Percentiles rank a stretch among this genome's conserved stretches.
These are phyloP conservation scores for Penaeus chinensis DNA, from an alignment of 1,140 invertebrate species.

Conservation along the genomic window DNA sequence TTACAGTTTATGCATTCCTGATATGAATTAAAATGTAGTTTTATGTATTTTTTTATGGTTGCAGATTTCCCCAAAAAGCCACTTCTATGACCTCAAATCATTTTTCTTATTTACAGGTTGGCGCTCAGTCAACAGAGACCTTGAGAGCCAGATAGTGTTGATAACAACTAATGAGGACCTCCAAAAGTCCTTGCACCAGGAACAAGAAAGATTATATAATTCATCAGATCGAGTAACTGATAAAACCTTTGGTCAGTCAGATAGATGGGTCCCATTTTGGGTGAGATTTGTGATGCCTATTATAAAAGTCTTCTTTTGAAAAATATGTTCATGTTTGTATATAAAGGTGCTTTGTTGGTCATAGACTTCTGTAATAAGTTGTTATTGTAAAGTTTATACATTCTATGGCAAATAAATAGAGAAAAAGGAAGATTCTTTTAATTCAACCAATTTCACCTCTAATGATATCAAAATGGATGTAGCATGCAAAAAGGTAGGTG, in stretches of 20 bases:
- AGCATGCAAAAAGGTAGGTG: background rate
- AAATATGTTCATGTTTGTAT: background rate
- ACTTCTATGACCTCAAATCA: no score
- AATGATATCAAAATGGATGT: background rate
- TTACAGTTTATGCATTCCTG: no score
- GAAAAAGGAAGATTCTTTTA: no score
- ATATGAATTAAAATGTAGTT: no score
- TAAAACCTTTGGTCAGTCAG: slow-evolving; percentile 67
- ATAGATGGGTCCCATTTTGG: slow-evolving; percentile 71
- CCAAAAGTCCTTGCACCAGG: slow-evolving; percentile 69
- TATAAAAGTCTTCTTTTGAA: slow-evolving; percentile 70
- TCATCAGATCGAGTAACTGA: slow-evolving; percentile 68
- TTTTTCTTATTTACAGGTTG: slow-evolving; percentile 69
- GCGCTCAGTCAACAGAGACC: slow-evolving; percentile 87
- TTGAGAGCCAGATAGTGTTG: slow-evolving; percentile 92
- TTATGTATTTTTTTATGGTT: no score
- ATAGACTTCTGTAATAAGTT: background rate
- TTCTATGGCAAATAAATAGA: no score
- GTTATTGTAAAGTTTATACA: background rate
- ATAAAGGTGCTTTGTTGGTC: slow-evolving; percentile 2
- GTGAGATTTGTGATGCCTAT: slow-evolving; percentile 69
- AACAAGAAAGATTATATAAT: slow-evolving; percentile 76
- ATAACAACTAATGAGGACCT: slow-evolving; percentile 84
- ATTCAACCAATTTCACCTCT: no score
- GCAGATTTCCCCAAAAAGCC: no score